Evolutionary conservation across 2,888 invertebrate species (phyloP).

Genomic region (Standfussiana lucernea): DNA sequence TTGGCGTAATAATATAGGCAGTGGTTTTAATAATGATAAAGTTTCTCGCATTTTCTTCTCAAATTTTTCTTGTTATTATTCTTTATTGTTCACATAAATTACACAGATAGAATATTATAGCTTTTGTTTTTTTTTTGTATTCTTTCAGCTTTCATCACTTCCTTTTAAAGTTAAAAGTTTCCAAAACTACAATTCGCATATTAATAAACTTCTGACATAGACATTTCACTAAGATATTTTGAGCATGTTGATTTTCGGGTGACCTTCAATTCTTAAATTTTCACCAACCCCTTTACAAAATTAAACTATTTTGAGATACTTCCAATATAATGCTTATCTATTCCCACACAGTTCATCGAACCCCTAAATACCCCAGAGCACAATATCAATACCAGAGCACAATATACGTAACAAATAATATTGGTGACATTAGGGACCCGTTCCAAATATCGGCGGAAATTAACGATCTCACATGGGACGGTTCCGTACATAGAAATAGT

Average conservation of each 20-base stretch:
- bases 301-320: too few species aligned
- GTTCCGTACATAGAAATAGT: constrained; percentile 3
- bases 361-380: neutral
- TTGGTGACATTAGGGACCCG: constrained; percentile 12
- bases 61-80: neutral
- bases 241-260: neutral
- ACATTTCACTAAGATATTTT: neutral
- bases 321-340: neutral
- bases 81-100: neutral
- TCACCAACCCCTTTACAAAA: neutral
- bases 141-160: neutral
- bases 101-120: too few species aligned
- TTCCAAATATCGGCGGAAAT: constrained; percentile 32
- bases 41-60: neutral
- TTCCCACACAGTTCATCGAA: constrained; percentile 9
- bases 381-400: neutral
- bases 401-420: constrained; percentile 27
- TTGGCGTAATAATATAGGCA: neutral
- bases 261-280: neutral
- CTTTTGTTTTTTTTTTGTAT: neutral
- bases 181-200: neutral
- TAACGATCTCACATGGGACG: constrained; percentile 21
- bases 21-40: neutral
- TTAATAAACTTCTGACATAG: neutral
- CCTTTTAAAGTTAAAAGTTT: neutral